These are phyloP conservation scores for Aix galericulata DNA, from an alignment of 2,113 vertebrate genomes.

Conservation along the genomic window DNA sequence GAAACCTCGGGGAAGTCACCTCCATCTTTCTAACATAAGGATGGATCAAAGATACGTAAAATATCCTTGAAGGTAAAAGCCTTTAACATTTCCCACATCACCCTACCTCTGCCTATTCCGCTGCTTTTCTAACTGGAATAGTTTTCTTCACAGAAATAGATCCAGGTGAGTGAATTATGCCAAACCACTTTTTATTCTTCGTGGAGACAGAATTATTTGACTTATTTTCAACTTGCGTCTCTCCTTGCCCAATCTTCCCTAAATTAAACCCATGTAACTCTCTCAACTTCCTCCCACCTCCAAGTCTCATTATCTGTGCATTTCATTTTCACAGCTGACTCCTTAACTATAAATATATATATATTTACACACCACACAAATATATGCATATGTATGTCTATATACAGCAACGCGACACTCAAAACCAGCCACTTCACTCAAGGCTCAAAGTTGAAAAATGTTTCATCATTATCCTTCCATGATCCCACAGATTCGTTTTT, in stretches of 20 bases:
- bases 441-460: background rate
- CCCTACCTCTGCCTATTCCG: background rate
- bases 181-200: background rate
- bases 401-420: background rate
- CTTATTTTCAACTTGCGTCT: background rate
- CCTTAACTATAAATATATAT: background rate
- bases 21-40: background rate
- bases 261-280: background rate
- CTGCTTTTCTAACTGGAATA: background rate
- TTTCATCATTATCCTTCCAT: background rate
- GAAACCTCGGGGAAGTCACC: background rate
- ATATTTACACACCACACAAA: no score
- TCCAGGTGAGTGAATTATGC: background rate
- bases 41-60: background rate
- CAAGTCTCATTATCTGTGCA: background rate
- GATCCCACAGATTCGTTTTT: background rate
- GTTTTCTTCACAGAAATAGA: background rate
- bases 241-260: background rate
- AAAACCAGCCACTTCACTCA: background rate
- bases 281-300: background rate
- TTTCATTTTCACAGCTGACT: background rate
- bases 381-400: no score
- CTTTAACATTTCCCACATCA: background rate
- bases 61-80: background rate
- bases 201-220: background rate